Base-by-base conservation (phyloP, 2,888 invertebrate species). In the Aleiodes leptofemur region DNA sequence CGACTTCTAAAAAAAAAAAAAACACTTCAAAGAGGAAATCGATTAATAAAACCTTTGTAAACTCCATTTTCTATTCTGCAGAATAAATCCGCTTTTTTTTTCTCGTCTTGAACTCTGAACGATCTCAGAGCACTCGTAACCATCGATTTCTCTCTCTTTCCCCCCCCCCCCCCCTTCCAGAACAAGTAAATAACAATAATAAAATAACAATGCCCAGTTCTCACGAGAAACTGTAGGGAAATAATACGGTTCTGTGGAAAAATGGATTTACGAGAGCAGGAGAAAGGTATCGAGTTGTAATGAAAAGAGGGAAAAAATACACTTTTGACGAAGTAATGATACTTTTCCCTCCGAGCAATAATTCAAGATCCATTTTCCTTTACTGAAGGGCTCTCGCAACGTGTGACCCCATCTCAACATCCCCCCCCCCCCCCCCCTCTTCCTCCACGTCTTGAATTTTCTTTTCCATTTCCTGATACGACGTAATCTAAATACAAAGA, bases 401-500 rank as follows among this genome's bases (percentile, higher is more conserved):
- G 55, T n/a, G 38, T 38, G 55, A 55, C n/a, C 55, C n/a, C n/a
- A 55, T 55, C 11, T 16, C 55, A 4, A 55, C n/a, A 16, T 55
- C 38, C 5, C 5, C 5, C 38, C 0, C 38, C 5, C 38, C 38
- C 4, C 8, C 38, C 23, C 23, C 23, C 23, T 23, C 23, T 23
- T 23, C 23, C 23, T 2, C 23, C 23, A 23, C 23, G 38, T 38
- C 38, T 38, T 8, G 8, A 38, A 38, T 38, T 38, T 38, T 38
- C 38, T 38, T 38, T 38, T 38, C 38, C 8, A 38, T 38, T 38
- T 38, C 38, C 38, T 38, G 38, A 38, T 16, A 8, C 43, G 2
- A 8, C 9, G 16, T 8, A 61, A 61, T 61, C 61, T 61, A 56
- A 23, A 69, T 38, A 55, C 31, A 55, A 56, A 56, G 53, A 69